Evolutionary conservation across 2,888 invertebrate species (phyloP), one percentile per base, ranked within the genome.

Genomic region (Operophtera brumata): DNA sequence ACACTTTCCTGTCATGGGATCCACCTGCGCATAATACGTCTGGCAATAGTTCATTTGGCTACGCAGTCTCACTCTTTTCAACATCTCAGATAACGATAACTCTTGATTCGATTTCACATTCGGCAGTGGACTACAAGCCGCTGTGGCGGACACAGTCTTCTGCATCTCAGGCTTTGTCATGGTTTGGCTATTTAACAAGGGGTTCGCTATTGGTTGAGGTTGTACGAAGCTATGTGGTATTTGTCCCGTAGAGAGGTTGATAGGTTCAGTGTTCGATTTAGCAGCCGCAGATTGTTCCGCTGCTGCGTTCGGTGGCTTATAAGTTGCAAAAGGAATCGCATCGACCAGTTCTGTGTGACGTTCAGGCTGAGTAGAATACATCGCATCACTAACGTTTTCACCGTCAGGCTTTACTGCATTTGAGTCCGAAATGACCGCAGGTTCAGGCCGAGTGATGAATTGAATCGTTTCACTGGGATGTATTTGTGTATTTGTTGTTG

Each of bases 41-140:
- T 55, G 57, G 41, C 65, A 70, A 11, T 60, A 60, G 37, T 75
- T 65, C 8, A 75, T 30, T 0, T 66, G 67, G 44, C 70, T 82
- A 1, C 73, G 74, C 34, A 70, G 58, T 30, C 81, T 69, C 1
- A 85, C 78, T 40, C 66, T 67, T 13, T 49, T 69, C n/a, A 86
- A 52, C 30, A 86, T 59, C 50, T 81, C 74, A 6, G 80, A 73
- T 1, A 86, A 67, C 0, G 80, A 54, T 1, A 79, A 6, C 0
- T 67, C 59, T 12, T 60, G 53, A 4, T 69, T 54, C 10, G 53
- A 4, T 20, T 59, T 60, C 1, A 66, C 7, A 2, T 65, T 55
- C 2, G 70, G 70, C 14, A 71, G 0, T 6, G 65, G 49, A 26
- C 46, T 57, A 6, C 58, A 54, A 13, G 51, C 36, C 0, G 50